phyloP scores from a whole-genome alignment of 1,140 invertebrate genomes.

The Pollicipes pollicipes region DNA sequence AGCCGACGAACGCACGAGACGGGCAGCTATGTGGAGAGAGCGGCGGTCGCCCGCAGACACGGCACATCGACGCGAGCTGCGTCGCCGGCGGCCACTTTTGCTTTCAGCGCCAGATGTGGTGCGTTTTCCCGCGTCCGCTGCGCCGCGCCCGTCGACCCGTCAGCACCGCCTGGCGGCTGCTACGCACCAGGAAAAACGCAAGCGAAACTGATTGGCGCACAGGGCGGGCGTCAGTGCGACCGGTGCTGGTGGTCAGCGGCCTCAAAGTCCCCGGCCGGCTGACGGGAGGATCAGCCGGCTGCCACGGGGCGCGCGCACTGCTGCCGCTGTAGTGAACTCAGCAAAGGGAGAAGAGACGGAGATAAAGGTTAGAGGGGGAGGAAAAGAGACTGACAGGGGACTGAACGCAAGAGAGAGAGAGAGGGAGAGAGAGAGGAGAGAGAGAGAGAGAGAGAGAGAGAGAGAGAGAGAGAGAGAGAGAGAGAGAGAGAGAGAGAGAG shows the following conservation, averaged over 20 bases:
- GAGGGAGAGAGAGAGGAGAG: not conserved
- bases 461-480: not conserved
- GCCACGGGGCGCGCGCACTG: no score
- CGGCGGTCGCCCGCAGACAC: no score
- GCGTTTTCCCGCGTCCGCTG: not conserved
- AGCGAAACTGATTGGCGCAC: conserved; percentile 3
- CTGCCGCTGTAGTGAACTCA: not conserved
- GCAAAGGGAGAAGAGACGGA: no score
- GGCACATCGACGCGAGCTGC: not conserved
- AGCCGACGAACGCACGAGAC: no score
- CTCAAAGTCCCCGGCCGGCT: not conserved
- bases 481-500: conserved; percentile 3
- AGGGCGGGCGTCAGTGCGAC: no score
- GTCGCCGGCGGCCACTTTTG: not conserved
- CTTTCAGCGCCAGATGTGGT: not conserved
- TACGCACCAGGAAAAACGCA: not conserved
- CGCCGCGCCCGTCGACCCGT: not conserved
- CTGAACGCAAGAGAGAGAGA: conserved; percentile 1
- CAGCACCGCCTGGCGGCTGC: not conserved
- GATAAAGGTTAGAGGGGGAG: not conserved
- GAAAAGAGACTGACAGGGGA: not conserved
- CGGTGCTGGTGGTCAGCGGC: no score
- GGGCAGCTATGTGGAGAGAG: no score
- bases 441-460: not conserved
- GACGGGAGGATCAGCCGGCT: no score